Evolutionary conservation across 2,888 invertebrate genomes (phyloP), one percentile per base, ranked within the genome.

Genomic region (Megastigmus dorsalis): DNA sequence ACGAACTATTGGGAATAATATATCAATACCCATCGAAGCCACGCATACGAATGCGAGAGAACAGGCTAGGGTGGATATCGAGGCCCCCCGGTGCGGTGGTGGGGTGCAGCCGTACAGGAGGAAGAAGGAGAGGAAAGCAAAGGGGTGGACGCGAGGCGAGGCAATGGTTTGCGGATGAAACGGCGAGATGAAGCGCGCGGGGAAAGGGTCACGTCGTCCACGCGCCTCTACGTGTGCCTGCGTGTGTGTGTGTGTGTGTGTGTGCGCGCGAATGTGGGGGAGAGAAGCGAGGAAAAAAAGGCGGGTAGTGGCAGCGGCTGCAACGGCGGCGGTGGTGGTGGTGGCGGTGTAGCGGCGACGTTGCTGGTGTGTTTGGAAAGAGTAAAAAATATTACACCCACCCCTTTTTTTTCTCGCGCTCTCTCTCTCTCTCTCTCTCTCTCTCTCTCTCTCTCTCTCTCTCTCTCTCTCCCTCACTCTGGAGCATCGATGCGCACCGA

Each of bases 1-100:
- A 82, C 86, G 85, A 87, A 87, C 87, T 87, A 87, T 86, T 86
- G 87, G 87, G 87, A 88, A 87, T 87, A 87, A 87, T 87, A 87
- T 86, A 88, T 88, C 88, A 88, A 88, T 87, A 87, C 85, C 87
- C 83, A 87, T 87, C 87, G 87, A 86, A 88, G 81, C 86, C 86
- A 87, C 88, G 86, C 86, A 87, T 87, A 87, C 86, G 86, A 87
- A 87, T 86, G 84, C 84, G 84, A 71, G 72, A 57, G 70, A 18
- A n/a, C 52, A n/a, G 30, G 65, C 62, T 76, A 76, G 68, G 74
- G 71, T 26, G 59, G 62, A 55, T 62, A n/a, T n/a, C n/a, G 33
- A 70, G 63, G 57, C 75, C 76, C n/a, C 52, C 38, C 33, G 73
- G 18, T n/a, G n/a, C 30, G 52, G 23, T 6, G 26, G 48, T 30